Evolutionary conservation across 2,888 invertebrate genomes (phyloP), one percentile per base, ranked within the genome.

Genomic region (Acronicta psi): DNA sequence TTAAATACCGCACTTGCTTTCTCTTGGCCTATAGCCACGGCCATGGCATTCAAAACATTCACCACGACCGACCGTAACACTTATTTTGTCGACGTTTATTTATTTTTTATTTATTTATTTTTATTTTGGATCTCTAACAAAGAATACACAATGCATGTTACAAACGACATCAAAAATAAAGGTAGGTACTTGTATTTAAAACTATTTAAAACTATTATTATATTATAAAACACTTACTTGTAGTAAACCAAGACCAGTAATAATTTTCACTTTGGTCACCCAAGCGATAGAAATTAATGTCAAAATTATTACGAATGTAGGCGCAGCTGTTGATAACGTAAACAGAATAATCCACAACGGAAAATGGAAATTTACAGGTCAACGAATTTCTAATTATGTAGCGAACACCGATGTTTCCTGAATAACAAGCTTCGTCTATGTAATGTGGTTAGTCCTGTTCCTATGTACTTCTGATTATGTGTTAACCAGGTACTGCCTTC

Each of bases 351-450:
- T 77, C 70, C 70, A 56, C 69, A 75, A 59, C 69, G 64, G 74
- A 69, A 75, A 73, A 71, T 65, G 73, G 66, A 78, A 79, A 77
- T 79, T 75, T 77, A 79, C 81, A 84, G 85, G 83, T 83, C 83
- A 81, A 79, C 80, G 83, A 79, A 79, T 83, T 84, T 83, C 78
- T 82, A 85, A 85, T 85, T 81, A 82, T 80, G 81, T 82, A 77
- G 73, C 67, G 73, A 72, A 79, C 71, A 73, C 75, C 76, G 73
- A 79, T 80, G 77, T 79, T 73, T 73, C 72, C 75, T 71, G 79
- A 77, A 78, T 81, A 78, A 75, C 75, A 77, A 80, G 73, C 67
- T 70, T 47, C 45, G 50, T 51, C 40, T 69, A 57, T 63, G 59
- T 65, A 17, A 44, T 29, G 31, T 16, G 23, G 31, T 36, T 20